Evolutionary conservation across 2,113 vertebrate genomes (phyloP).

Genomic region (Potamarius usumacintae): DNA sequence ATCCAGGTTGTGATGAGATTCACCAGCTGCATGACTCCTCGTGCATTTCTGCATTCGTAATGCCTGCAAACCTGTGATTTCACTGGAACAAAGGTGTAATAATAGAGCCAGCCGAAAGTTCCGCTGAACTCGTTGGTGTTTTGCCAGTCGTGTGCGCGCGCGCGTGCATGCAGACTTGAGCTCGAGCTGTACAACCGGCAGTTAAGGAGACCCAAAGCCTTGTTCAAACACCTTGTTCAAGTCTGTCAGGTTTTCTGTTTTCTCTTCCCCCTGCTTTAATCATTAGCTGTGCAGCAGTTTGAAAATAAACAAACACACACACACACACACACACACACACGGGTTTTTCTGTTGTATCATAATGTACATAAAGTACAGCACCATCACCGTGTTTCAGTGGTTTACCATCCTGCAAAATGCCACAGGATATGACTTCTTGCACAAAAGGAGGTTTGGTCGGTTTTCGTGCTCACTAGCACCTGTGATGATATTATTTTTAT

Average conservation of each 20-base stretch:
- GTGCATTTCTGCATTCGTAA: constrained; percentile 1
- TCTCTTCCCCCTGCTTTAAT: neutral
- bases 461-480: neutral
- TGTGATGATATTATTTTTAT: neutral
- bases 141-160: constrained; percentile 23
- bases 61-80: constrained; percentile 43
- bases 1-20: neutral
- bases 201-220: constrained; percentile 32
- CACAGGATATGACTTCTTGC: neutral
- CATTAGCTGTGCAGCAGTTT: constrained; percentile 5
- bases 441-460: neutral
- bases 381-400: neutral
- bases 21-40: neutral
- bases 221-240: constrained; percentile 42
- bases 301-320: neutral
- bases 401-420: neutral
- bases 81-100: constrained; percentile 5
- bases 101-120: constrained; percentile 35
- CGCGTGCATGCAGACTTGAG: neutral
- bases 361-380: neutral
- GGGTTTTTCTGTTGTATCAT: too few relatives aligned
- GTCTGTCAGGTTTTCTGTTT: constrained; percentile 25
- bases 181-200: neutral
- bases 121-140: constrained; percentile 25
- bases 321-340: neutral